Percentiles rank a stretch among this genome's conserved stretches.
Conservation (phyloP, 1,140 invertebrate species). For the Epicauta chinensis region DNA sequence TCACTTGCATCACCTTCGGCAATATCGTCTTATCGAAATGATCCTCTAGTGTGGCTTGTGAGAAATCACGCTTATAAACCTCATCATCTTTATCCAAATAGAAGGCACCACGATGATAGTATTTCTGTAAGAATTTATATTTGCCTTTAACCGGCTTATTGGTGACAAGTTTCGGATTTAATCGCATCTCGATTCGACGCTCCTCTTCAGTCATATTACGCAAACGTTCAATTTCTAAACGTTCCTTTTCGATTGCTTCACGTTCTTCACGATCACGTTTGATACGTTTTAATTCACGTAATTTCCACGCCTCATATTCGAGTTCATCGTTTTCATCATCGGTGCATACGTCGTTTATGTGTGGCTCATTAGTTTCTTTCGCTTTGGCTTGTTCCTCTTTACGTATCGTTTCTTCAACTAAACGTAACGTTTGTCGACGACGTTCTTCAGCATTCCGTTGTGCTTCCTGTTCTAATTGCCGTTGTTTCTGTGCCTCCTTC, state of each 20-base stretch:
- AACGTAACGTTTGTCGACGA: conserved; percentile 74
- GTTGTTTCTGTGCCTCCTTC: conserved; percentile 76
- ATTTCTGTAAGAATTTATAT: conserved; percentile 99
- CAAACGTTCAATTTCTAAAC: conserved; percentile 84
- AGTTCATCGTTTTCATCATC: conserved; percentile 98
- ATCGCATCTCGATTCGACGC: conserved; percentile 73
- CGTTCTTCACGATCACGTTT: conserved; percentile 94
- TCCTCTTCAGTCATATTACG: conserved; percentile 97
- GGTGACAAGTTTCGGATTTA: conserved; percentile 91
- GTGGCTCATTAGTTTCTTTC: conserved; percentile 55
- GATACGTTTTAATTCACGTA: conserved; percentile 91
- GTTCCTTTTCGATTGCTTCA: conserved; percentile 81
- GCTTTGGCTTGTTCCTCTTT: conserved; percentile 58
- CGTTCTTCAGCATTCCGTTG: conserved; percentile 77
- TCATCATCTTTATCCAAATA: conserved; percentile 94
- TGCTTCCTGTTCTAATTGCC: conserved; percentile 73
- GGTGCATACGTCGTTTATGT: conserved; percentile 85
- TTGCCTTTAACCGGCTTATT: conserved; percentile 97
- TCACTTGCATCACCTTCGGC: conserved; percentile 99
- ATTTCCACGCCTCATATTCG: conserved; percentile 97
- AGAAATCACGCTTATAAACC: conserved; percentile 90
- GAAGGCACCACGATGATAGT: conserved; percentile 98
- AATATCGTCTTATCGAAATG: conserved; percentile 98
- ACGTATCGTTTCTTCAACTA: conserved; percentile 85
- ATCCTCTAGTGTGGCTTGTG: conserved; percentile 95